Percentiles rank a stretch among this genome's conserved stretches.
These are phyloP conservation scores for Dreissena rostriformis DNA, from an alignment of 1,140 invertebrate species.

Conservation along the genomic window DNA sequence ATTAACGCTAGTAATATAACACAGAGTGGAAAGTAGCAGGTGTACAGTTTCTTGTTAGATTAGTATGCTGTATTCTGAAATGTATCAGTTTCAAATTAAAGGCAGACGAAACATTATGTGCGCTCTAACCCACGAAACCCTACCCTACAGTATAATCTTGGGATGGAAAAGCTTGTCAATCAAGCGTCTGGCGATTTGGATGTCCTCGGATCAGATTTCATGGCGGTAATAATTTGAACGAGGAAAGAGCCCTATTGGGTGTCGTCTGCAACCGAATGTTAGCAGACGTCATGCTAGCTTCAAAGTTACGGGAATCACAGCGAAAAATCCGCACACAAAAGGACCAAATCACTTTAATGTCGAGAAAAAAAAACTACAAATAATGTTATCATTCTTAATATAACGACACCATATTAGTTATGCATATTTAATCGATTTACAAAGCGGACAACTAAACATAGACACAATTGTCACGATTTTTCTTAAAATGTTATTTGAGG, in stretches of 20 bases:
- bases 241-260: slow-evolving; percentile 23
- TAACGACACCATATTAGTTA: too few relatives aligned
- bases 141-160: slow-evolving; percentile 41
- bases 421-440: too few relatives aligned
- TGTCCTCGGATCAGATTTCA: slow-evolving; percentile 44
- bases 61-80: slow-evolving; percentile 57
- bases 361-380: too few relatives aligned
- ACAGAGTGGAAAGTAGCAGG: slow-evolving; percentile 49
- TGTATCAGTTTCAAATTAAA: slow-evolving; percentile 58
- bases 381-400: too few relatives aligned
- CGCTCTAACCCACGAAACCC: slow-evolving; percentile 42
- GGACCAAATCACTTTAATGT: too few relatives aligned
- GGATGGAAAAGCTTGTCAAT: slow-evolving; percentile 49
- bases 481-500: too few relatives aligned
- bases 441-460: too few relatives aligned
- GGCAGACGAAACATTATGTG: slow-evolving; percentile 49
- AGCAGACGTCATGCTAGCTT: slow-evolving; percentile 43
- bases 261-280: slow-evolving; percentile 43
- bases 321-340: too few relatives aligned
- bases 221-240: slow-evolving; percentile 54
- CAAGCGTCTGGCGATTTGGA: slow-evolving; percentile 40
- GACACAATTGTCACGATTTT: too few relatives aligned
- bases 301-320: slow-evolving; percentile 12
- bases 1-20: not conserved
- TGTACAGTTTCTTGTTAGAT: slow-evolving; percentile 48